phyloP scores from a whole-genome alignment of 2,888 invertebrate species.

The Pandemis corylana region DNA sequence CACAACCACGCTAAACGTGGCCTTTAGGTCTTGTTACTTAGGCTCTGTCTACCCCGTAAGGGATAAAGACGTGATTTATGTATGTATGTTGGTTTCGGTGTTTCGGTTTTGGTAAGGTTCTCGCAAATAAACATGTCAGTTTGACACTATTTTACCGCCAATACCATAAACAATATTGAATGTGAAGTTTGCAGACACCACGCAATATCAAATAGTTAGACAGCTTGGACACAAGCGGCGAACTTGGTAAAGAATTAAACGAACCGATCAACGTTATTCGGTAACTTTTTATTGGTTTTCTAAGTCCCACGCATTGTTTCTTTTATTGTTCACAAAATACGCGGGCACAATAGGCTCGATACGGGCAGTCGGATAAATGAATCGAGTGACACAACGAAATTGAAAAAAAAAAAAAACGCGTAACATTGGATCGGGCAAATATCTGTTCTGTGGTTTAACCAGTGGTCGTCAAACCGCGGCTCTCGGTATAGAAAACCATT shows the following conservation, averaged over 20 bases:
- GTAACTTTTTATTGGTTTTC: slow-evolving; percentile 37
- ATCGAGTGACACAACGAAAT: background rate
- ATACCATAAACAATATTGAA: background rate
- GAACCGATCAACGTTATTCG: slow-evolving; percentile 12
- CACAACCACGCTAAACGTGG: too few relatives aligned
- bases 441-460: too few relatives aligned
- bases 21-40: too few relatives aligned
- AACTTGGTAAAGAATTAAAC: slow-evolving; percentile 9
- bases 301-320: slow-evolving; percentile 34
- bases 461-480: too few relatives aligned
- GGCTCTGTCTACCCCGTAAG: too few relatives aligned
- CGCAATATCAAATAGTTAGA: slow-evolving; percentile 21
- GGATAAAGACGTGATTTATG: too few relatives aligned
- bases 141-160: background rate
- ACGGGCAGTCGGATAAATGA: background rate
- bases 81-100: too few relatives aligned
- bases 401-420: too few relatives aligned
- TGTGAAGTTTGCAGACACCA: background rate
- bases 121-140: too few relatives aligned
- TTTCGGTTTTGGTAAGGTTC: too few relatives aligned
- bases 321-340: slow-evolving; percentile 25
- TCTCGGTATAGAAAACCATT: too few relatives aligned
- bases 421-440: too few relatives aligned
- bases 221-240: background rate
- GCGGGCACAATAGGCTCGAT: slow-evolving; percentile 4